Evolutionary conservation across 2,113 vertebrate genomes (phyloP).

Genomic region (Melanocharis versteri): DNA sequence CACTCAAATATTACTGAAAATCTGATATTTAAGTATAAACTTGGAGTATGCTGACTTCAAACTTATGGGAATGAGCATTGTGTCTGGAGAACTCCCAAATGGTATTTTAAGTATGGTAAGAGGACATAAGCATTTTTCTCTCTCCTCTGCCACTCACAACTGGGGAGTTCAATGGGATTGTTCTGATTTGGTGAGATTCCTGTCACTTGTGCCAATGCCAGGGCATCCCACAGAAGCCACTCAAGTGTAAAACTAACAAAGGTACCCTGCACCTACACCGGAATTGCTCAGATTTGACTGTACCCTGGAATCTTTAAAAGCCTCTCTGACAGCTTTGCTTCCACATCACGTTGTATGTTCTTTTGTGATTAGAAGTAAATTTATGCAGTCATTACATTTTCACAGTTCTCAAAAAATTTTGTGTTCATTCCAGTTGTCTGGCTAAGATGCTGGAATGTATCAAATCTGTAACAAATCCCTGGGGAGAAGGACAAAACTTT

Average conservation of each 20-base stretch:
- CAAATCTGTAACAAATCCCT: neutral
- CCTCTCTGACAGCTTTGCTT: neutral
- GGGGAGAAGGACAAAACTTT: neutral
- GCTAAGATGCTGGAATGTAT: neutral
- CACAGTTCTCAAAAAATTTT: neutral
- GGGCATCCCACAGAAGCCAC: neutral
- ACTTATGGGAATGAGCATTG: neutral
- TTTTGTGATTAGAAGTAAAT: neutral
- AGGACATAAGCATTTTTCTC: neutral
- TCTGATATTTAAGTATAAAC: neutral
- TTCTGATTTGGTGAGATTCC: neutral
- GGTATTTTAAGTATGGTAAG: neutral
- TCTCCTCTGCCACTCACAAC: neutral
- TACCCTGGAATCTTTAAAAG: neutral
- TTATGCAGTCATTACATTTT: neutral
- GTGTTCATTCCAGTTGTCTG: neutral
- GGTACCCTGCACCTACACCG: neutral
- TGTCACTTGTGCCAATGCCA: neutral
- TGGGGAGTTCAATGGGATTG: neutral
- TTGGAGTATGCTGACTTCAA: neutral
- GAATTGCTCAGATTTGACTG: neutral
- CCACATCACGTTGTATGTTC: neutral
- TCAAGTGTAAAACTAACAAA: neutral
- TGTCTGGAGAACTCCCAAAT: neutral
- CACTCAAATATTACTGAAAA: neutral